Percentiles rank a stretch among this genome's conserved stretches.
Evolutionary conservation across 2,888 invertebrate species (phyloP).

Genomic region (Eretmocerus hayati): DNA sequence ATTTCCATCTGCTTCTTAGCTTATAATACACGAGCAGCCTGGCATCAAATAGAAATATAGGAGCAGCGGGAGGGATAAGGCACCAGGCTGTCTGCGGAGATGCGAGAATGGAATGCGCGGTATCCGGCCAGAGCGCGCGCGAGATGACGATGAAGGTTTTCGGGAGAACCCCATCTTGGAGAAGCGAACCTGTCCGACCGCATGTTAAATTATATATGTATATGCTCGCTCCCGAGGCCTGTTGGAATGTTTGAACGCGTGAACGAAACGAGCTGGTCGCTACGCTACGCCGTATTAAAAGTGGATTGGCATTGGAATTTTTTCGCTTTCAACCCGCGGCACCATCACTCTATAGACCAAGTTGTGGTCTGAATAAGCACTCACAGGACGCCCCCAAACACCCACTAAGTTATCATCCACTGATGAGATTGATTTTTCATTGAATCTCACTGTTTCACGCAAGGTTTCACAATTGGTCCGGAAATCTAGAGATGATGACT

Average conservation of each 20-base stretch:
- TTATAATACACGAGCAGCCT: too few relatives aligned
- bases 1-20: too few relatives aligned
- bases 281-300: conserved; percentile 3
- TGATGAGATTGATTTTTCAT: too few relatives aligned
- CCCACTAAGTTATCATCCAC: too few relatives aligned
- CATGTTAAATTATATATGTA: conserved; percentile 33
- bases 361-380: too few relatives aligned
- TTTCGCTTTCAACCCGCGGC: too few relatives aligned
- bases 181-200: conserved; percentile 38
- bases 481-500: too few relatives aligned
- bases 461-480: too few relatives aligned
- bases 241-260: conserved; percentile 34
- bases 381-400: too few relatives aligned
- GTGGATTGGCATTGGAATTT: conserved; percentile 14
- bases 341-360: too few relatives aligned
- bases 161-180: conserved; percentile 21
- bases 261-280: conserved; percentile 9
- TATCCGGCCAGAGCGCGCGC: conserved; percentile 12
- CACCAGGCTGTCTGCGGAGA: conserved; percentile 39
- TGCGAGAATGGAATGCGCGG: conserved; percentile 25
- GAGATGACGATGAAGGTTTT: conserved; percentile 7
- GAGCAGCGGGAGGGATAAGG: conserved; percentile 38
- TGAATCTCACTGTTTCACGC: too few relatives aligned
- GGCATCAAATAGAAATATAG: too few relatives aligned
- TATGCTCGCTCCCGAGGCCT: conserved; percentile 17